These are phyloP conservation scores for Sturmia bella DNA, from an alignment of 2,888 invertebrate genomes.

Conservation along the genomic window DNA sequence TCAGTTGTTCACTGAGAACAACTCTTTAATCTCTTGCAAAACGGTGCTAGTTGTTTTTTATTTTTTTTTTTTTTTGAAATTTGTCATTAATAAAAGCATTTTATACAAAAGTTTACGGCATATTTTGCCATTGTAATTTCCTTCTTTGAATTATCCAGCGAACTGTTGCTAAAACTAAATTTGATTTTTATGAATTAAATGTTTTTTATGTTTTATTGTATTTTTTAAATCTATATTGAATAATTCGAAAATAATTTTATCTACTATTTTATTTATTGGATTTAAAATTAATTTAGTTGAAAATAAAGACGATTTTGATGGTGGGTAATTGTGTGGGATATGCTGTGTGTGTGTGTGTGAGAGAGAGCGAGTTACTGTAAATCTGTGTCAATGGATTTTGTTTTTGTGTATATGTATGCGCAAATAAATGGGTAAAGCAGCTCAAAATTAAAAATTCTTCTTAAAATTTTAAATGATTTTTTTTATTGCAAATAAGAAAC, in stretches of 20 bases:
- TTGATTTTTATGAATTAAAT: background rate
- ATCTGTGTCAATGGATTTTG: background rate
- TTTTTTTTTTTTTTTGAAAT: too few species aligned
- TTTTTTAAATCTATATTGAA: conserved; percentile 21
- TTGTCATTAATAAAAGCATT: too few species aligned
- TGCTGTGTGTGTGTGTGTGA: conserved; percentile 25
- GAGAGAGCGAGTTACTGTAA: background rate
- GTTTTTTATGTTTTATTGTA: background rate
- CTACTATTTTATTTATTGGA: conserved; percentile 13
- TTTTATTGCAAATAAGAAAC: conserved; percentile 65
- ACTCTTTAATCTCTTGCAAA: too few species aligned
- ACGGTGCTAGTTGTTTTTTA: too few species aligned
- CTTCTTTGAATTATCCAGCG: too few species aligned
- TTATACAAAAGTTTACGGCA: too few species aligned
- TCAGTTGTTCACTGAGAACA: too few species aligned
- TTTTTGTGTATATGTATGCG: background rate
- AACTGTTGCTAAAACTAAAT: background rate
- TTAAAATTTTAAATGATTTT: conserved; percentile 26
- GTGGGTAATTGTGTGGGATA: conserved; percentile 60
- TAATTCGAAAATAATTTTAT: conserved; percentile 32
- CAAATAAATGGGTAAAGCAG: too few species aligned
- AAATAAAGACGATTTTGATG: conserved; percentile 19
- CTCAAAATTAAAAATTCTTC: conserved; percentile 26
- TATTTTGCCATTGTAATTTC: too few species aligned
- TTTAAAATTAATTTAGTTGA: conserved; percentile 29